Conservation (phyloP, 2,888 invertebrate species). For the Colostygia pectinataria region DNA sequence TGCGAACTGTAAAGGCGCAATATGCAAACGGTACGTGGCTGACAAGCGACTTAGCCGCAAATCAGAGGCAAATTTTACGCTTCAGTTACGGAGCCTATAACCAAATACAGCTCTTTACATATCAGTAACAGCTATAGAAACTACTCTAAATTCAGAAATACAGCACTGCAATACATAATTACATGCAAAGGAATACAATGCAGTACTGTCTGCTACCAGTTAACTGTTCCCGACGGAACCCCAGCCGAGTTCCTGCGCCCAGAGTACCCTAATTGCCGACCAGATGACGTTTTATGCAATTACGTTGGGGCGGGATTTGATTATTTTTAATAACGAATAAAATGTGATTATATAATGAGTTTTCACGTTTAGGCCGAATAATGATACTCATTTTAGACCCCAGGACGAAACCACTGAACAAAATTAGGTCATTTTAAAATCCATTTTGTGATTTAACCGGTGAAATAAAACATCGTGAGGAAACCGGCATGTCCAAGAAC, state of each 20-base stretch:
- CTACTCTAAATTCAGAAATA: not conserved
- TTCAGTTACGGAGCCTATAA: too few relatives aligned
- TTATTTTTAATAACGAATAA: constrained; percentile 31
- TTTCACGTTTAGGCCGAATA: not conserved
- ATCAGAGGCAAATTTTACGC: too few relatives aligned
- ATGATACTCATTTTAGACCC: too few relatives aligned
- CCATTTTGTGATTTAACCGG: too few relatives aligned
- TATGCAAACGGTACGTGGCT: too few relatives aligned
- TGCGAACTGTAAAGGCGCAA: not conserved
- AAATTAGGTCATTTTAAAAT: too few relatives aligned
- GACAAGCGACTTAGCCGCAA: too few relatives aligned
- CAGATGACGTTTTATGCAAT: constrained; percentile 56
- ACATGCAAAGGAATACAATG: constrained; percentile 3
- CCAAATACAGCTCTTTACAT: too few relatives aligned
- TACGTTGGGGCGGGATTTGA: constrained; percentile 32
- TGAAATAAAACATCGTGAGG: too few relatives aligned
- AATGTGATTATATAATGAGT: constrained; percentile 10
- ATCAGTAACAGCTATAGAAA: too few relatives aligned
- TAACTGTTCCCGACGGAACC: constrained; percentile 39
- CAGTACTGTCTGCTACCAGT: constrained; percentile 40
- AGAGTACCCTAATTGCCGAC: constrained; percentile 44
- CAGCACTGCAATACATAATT: not conserved
- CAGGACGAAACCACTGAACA: too few relatives aligned
- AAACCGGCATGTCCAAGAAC: too few relatives aligned
- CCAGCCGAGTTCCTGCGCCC: constrained; percentile 44